Percentiles rank a stretch among this genome's conserved stretches.
These are phyloP conservation scores for Carduelis carduelis DNA, from an alignment of 2,797 vertebrate species.

Conservation along the genomic window DNA sequence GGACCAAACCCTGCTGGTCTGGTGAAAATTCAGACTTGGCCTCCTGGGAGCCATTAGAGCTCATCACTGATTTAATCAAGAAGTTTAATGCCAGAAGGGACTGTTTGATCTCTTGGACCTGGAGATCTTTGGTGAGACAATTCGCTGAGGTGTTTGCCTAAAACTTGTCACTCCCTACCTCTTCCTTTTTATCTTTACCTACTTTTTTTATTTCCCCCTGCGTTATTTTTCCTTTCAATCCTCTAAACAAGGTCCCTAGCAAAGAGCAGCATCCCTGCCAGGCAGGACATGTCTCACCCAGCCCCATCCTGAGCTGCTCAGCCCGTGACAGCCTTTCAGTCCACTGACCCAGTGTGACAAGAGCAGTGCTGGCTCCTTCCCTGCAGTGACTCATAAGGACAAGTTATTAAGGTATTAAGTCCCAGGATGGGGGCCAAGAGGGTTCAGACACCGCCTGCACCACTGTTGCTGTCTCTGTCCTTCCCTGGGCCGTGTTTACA, in stretches of 20 bases:
- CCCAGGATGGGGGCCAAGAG: constrained; percentile 15
- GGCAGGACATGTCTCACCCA: not conserved
- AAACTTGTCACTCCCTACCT: not conserved
- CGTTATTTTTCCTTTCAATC: not conserved
- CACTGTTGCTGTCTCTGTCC: not conserved
- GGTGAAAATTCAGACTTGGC: not conserved
- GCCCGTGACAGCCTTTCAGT: not conserved
- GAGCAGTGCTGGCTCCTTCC: not conserved
- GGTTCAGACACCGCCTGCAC: constrained; percentile 2
- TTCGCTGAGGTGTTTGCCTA: not conserved
- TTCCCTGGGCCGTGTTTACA: not conserved
- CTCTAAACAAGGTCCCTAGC: not conserved
- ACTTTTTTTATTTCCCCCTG: accelerated
- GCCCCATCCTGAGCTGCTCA: not conserved
- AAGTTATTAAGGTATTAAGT: constrained; percentile 46
- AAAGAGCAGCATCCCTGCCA: not conserved
- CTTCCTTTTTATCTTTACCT: not conserved
- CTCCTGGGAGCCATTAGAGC: not conserved
- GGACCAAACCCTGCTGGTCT: accelerated
- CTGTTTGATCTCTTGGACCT: not conserved
- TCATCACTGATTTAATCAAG: not conserved
- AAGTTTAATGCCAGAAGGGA: not conserved
- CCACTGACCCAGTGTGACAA: constrained; percentile 13
- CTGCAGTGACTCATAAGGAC: constrained; percentile 35
- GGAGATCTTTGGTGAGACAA: not conserved